phyloP scores from a whole-genome alignment of 2,113 vertebrate species.

The Hystrix cristata region DNA sequence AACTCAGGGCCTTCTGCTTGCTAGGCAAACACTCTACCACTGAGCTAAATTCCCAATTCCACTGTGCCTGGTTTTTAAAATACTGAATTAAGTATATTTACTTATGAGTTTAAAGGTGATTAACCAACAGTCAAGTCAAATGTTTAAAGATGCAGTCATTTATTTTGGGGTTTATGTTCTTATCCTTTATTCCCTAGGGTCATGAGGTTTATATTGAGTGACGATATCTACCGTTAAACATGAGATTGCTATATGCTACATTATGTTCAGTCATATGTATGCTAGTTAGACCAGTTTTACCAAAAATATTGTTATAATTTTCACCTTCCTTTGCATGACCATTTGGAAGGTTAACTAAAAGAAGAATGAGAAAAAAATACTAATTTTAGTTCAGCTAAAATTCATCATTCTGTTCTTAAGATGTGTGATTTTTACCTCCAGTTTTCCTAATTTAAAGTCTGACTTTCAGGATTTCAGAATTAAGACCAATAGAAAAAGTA shows the following conservation, averaged over 20 bases:
- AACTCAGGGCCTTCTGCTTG: too few species aligned
- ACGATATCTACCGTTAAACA: background rate
- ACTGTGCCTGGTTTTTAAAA: background rate
- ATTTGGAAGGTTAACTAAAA: slow-evolving; percentile 55
- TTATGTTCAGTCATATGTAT: background rate
- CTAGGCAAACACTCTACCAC: too few species aligned
- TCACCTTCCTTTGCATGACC: slow-evolving; percentile 38
- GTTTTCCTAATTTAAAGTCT: slow-evolving; percentile 64
- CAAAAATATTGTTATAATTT: slow-evolving; percentile 34
- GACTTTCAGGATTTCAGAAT: slow-evolving; percentile 60
- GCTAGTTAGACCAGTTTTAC: background rate
- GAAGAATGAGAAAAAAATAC: background rate
- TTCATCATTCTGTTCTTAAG: slow-evolving; percentile 35
- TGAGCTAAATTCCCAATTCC: too few species aligned
- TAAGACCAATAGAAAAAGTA: slow-evolving; percentile 6
- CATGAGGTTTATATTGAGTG: slow-evolving; percentile 27
- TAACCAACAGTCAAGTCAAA: background rate
- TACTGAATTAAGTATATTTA: slow-evolving; percentile 48
- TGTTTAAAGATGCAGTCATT: slow-evolving; percentile 38
- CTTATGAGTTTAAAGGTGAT: background rate
- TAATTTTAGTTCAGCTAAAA: slow-evolving; percentile 27
- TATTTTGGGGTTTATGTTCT: slow-evolving; percentile 46
- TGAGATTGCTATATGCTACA: background rate
- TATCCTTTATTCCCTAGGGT: slow-evolving; percentile 49
- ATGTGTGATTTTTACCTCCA: slow-evolving; percentile 26